Evolutionary conservation across 2,113 vertebrate genomes (phyloP), one percentile per base, ranked within the genome.

Genomic region (Pedetes capensis): DNA sequence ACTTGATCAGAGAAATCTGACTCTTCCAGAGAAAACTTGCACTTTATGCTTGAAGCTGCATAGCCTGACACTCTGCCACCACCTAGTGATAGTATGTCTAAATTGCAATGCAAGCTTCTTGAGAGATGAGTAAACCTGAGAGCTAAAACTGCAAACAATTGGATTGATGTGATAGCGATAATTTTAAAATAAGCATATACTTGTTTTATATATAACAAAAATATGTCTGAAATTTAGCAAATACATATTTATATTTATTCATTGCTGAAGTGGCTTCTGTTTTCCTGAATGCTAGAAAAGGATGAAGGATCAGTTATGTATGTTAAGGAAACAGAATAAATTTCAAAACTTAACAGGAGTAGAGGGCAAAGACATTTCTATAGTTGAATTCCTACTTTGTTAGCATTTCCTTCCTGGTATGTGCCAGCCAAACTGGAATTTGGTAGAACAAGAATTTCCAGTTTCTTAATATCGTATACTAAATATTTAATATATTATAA

Each of bases 281-380:
- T 97, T 97, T 84, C 51, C 51, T 94, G 75, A 64, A 53, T 89
- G 13, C 76, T 97, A 93, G 71, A 92, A 96, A 97, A 94, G 85
- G 22, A 61, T 84, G 94, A 64, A 71, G 29, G 22, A 55, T 72
- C 82, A 93, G 59, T 93, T 94, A 80, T 20, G 39, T 82, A 86
- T 85, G 42, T 91, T 97, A 66, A 0, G 95, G 89, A 86, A 82
- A 87, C 66, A 91, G 53, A 96, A 55, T 97, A 97, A 96, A 93
- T 82, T 78, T 75, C 80, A 95, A 95, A 97, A 90, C 74, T 96
- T 97, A 95, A 89, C 91, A 82, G 29, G 81, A 85, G 91, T 83
- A 27, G 39, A 72, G 64, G 93, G 74, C 69, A 92, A 87, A 96
- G n/a, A 20, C 55, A 44, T 97, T 94, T 97, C 86, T 95, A 10